Conservation (phyloP, 2,113 vertebrate genomes). For the Pterocles burchelli region DNA sequence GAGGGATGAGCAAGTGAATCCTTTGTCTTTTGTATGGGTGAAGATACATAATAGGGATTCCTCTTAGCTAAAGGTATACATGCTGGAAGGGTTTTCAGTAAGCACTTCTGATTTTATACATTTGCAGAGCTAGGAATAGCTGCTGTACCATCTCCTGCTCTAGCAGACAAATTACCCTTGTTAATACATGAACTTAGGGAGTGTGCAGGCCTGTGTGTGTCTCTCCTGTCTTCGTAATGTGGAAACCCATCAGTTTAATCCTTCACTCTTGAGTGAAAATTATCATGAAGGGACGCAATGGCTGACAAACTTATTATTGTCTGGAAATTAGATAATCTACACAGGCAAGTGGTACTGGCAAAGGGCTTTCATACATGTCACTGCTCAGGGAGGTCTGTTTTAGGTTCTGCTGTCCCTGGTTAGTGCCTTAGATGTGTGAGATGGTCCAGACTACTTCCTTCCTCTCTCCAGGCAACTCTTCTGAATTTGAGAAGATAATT, state of each 20-base stretch:
- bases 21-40: neutral
- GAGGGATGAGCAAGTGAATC: neutral
- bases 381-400: neutral
- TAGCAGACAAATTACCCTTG: neutral
- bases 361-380: neutral
- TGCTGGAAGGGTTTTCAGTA: rapidly evolving
- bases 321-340: neutral
- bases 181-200: neutral
- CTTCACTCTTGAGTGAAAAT: neutral
- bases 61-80: neutral
- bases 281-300: neutral
- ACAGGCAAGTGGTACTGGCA: rapidly evolving
- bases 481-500: neutral
- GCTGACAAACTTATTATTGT: neutral
- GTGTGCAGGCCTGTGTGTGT: neutral
- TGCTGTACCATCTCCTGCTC: neutral
- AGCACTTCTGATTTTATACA: neutral
- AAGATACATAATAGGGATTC: neutral
- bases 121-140: neutral
- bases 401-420: neutral
- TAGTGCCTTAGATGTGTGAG: neutral
- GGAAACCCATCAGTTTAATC: neutral
- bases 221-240: neutral
- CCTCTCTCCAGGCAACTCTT: neutral
- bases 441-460: neutral